phyloP scores from a whole-genome alignment of 2,113 vertebrate genomes.

The Oncorhynchus nerka region DNA sequence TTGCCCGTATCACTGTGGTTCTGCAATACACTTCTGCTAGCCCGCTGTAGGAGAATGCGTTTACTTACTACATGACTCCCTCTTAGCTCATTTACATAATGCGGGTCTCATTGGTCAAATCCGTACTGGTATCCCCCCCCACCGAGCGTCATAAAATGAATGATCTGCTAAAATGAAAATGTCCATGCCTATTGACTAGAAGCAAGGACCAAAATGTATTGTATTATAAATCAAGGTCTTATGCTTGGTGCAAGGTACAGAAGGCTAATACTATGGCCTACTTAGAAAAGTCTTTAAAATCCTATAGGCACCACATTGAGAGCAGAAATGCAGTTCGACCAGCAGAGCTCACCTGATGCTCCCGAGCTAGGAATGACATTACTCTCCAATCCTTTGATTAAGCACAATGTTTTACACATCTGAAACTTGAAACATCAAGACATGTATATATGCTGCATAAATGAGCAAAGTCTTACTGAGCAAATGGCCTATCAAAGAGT shows the following conservation, averaged over 20 bases:
- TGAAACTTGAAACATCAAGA: no score
- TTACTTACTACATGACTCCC: constrained; percentile 6
- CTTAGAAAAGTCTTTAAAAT: no score
- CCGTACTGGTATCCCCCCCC: background rate
- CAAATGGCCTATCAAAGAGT: no score
- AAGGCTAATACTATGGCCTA: no score
- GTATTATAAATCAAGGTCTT: background rate
- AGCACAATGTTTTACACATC: no score
- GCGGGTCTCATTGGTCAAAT: constrained; percentile 55
- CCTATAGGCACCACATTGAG: no score
- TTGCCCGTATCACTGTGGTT: background rate
- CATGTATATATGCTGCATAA: no score
- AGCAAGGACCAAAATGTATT: background rate
- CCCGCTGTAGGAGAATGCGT: background rate
- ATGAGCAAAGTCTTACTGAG: no score
- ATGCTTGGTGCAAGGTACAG: background rate
- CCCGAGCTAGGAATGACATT: no score
- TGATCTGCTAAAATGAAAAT: background rate
- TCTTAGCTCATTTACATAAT: constrained; percentile 32
- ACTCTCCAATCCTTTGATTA: no score
- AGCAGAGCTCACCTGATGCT: no score
- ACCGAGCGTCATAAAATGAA: constrained; percentile 33
- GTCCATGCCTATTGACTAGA: background rate
- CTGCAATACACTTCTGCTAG: background rate
- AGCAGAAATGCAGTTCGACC: no score